A percentile compares a stretch with the other conserved stretches of the same genome.
Evolutionary conservation across 2,113 vertebrate genomes (phyloP).

Genomic region (Platycercus adscitus): DNA sequence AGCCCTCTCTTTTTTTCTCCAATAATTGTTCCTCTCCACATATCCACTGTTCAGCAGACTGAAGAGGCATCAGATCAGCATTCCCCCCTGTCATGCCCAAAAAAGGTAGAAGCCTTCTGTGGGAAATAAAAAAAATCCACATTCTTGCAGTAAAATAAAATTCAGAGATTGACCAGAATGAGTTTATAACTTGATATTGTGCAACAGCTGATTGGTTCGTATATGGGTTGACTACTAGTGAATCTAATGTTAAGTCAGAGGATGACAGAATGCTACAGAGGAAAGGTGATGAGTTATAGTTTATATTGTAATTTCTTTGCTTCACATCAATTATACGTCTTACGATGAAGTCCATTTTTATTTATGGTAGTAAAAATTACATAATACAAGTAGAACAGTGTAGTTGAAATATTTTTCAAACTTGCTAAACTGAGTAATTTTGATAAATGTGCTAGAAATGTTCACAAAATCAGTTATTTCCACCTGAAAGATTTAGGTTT

Average conservation of each 20-base stretch:
- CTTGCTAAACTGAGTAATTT: background rate
- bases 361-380: background rate
- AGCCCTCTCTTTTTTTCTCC: background rate
- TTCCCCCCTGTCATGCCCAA: rapidly evolving
- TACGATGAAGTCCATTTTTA: background rate
- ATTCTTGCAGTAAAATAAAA: background rate
- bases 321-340: background rate
- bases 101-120: background rate
- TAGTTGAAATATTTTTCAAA: background rate
- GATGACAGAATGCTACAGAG: background rate
- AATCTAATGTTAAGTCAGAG: background rate
- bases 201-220: background rate
- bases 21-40: background rate
- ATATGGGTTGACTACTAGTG: background rate
- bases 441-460: background rate
- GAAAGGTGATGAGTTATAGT: background rate
- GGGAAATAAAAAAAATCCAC: background rate
- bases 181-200: background rate
- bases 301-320: background rate
- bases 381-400: background rate
- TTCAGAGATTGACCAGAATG: background rate
- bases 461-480: background rate
- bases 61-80: background rate
- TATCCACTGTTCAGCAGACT: background rate
- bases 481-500: background rate